Evolutionary conservation across 1,140 invertebrate species (phyloP).

Genomic region (Anoplolepis gracilipes): DNA sequence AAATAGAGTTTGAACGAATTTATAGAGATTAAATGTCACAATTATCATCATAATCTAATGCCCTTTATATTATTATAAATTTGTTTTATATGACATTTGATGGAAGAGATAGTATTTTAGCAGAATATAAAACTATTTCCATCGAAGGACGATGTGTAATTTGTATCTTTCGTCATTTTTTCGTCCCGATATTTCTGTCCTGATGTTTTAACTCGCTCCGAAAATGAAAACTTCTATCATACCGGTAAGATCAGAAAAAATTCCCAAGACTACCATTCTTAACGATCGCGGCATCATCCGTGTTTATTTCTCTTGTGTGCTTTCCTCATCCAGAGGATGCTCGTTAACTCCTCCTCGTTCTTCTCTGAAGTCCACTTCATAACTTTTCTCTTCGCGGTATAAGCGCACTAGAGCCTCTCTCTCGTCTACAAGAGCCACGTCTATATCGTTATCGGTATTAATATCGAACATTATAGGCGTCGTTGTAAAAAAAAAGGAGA

Average conservation of each 20-base stretch:
- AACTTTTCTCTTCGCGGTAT: constrained; percentile 57
- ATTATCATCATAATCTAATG: neutral
- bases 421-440: constrained; percentile 33
- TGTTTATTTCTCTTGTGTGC: constrained; percentile 60
- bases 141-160: constrained; percentile 8
- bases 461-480: constrained; percentile 39
- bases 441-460: constrained; percentile 45
- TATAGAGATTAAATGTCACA: neutral
- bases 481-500: neutral
- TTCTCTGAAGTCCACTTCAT: constrained; percentile 60
- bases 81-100: too few relatives aligned
- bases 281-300: constrained; percentile 43
- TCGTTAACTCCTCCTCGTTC: constrained; percentile 43
- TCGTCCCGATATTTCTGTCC: neutral
- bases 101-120: neutral
- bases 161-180: neutral
- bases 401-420: constrained; percentile 43
- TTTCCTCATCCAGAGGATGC: constrained; percentile 33
- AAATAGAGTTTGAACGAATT: too few relatives aligned
- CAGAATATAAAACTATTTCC: neutral
- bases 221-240: neutral
- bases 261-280: constrained; percentile 42
- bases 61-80: neutral
- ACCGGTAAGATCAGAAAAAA: constrained; percentile 35
- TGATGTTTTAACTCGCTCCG: neutral